Evolutionary conservation across 2,888 invertebrate species (phyloP), one percentile per base, ranked within the genome.

Genomic region (Keiferia lycopersicella): DNA sequence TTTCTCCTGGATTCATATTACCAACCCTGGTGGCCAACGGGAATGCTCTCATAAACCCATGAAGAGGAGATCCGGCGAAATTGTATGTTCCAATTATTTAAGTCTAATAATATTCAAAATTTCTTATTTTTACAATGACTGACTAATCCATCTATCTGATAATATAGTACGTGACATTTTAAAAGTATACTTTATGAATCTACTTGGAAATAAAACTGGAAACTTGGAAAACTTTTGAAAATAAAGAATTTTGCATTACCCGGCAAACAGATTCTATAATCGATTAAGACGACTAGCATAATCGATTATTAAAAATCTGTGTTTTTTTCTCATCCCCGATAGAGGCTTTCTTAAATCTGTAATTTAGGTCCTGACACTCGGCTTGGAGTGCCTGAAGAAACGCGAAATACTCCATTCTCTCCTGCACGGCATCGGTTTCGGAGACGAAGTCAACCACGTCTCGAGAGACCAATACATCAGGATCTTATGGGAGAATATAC

Each of bases 401-500:
- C 69, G 68, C 0, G 79, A 88, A 6, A 74, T 89, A 0, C 45
- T 83, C 7, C 89, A 88, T 66, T 61, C 83, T 0, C 22, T 89
- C 38, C 69, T 89, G 64, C 89, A 88, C 53, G 84, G 73, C 0
- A 71, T 89, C 1, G 88, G 88, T 3, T 83, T 88, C 45, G 74
- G 70, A 1, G 87, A 89, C 62, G 90, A 88, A 67, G 82, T 88
- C 3, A 74, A 83, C 0, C 86, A 87, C 66, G 85, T 86, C 0
- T 75, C 81, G n/a, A 74, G 90, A 8, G 84, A 88, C 67, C 76
- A 75, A 26, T 87, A 81, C 67, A 72, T 90, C 39, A 73, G 82
- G 38, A 69, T 90, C 8, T 34, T 82, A 34, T 90, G 89, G 89
- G 75, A 79, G 2, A 89, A 90, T 62, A 84, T 90, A 64, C 80